A percentile compares a stretch with the other conserved stretches of the same genome.
phyloP scores from a whole-genome alignment of 1,140 invertebrate genomes.

The Dryas iulia region DNA sequence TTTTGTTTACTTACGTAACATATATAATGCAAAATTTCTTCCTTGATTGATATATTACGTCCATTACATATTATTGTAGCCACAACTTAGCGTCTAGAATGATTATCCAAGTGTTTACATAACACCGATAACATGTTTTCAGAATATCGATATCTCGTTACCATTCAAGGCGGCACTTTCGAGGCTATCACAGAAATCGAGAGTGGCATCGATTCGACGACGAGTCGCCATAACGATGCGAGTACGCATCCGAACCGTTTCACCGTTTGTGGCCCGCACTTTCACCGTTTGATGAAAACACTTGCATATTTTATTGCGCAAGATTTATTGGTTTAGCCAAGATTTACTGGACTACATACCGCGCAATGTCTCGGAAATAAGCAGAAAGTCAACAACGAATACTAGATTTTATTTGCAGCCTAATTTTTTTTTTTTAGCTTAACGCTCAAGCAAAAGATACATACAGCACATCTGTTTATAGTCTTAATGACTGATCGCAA shows the following conservation, averaged over 20 bases:
- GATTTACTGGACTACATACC: too few relatives aligned
- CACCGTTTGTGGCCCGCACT: constrained; percentile 37
- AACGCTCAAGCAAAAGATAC: too few relatives aligned
- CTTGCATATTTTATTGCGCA: constrained; percentile 26
- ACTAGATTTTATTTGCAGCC: too few relatives aligned
- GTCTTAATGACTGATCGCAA: too few relatives aligned
- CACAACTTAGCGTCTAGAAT: not conserved
- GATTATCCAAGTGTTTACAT: not conserved
- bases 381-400: too few relatives aligned
- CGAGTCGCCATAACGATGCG: constrained; percentile 12
- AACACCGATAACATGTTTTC: constrained; percentile 2
- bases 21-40: too few relatives aligned
- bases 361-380: too few relatives aligned
- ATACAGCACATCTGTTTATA: too few relatives aligned
- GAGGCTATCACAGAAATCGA: constrained; percentile 49
- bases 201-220: constrained; percentile 43
- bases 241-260: constrained; percentile 37
- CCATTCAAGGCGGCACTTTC: constrained; percentile 46
- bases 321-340: constrained; percentile 15
- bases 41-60: not conserved
- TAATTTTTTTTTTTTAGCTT: too few relatives aligned
- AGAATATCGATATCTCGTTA: constrained; percentile 31
- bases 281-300: constrained; percentile 45
- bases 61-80: too few relatives aligned
- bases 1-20: too few relatives aligned